These are phyloP conservation scores for Pentalonia nigronervosa DNA, from an alignment of 1,140 invertebrate genomes.

Conservation along the genomic window DNA sequence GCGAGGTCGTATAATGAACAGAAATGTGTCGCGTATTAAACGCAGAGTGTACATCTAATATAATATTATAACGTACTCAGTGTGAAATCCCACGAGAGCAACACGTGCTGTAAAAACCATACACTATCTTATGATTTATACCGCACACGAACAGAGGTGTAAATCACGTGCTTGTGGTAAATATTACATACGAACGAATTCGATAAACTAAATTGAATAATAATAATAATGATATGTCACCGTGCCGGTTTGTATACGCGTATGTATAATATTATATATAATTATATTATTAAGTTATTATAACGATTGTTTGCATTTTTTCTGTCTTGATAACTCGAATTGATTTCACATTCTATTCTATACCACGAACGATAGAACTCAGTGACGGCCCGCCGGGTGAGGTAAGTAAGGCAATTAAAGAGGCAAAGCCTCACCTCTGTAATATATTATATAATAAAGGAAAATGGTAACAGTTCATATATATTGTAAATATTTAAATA, in stretches of 20 bases:
- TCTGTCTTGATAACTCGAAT: no score
- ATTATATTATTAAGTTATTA: no score
- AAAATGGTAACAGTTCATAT: no score
- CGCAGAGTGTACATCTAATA: neutral
- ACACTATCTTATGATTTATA: slow-evolving; percentile 4
- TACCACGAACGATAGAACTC: no score
- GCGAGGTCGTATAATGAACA: neutral
- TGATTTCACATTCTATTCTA: no score
- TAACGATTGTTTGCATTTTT: no score
- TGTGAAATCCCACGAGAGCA: neutral
- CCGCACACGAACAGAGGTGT: neutral
- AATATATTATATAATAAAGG: no score
- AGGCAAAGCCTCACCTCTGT: no score
- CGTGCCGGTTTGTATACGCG: neutral
- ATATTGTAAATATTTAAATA: no score
- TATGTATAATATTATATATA: neutral
- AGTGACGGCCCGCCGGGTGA: no score
- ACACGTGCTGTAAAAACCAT: neutral
- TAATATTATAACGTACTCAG: neutral
- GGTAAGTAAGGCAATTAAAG: no score
- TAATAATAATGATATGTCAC: neutral
- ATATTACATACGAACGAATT: neutral
- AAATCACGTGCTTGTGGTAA: slow-evolving; percentile 3
- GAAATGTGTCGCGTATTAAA: neutral
- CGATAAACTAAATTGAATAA: neutral